Conservation (phyloP, 2,113 vertebrate species). For the Paradoxurus hermaphroditus region DNA sequence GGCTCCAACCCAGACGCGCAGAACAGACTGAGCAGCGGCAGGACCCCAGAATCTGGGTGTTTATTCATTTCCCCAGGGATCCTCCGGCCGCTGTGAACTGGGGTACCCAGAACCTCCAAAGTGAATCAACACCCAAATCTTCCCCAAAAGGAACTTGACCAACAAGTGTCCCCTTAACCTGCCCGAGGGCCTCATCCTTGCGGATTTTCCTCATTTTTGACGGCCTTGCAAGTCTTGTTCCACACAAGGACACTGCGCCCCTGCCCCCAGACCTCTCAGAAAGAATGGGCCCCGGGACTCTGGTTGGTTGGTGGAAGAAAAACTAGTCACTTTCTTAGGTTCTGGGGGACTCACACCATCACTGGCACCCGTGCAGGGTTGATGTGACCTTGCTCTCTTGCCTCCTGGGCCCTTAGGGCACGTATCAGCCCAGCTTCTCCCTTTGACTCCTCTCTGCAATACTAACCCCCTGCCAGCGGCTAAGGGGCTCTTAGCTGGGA, state of each 20-base stretch:
- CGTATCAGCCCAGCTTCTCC: neutral
- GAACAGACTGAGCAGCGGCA: neutral
- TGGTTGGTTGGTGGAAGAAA: accelerated
- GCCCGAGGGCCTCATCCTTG: neutral
- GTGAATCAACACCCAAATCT: neutral
- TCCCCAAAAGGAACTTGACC: neutral
- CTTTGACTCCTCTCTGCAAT: neutral
- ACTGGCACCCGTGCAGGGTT: accelerated
- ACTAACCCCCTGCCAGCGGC: accelerated
- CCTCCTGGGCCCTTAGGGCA: accelerated
- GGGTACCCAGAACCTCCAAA: neutral
- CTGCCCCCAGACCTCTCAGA: neutral
- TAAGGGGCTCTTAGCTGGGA: neutral
- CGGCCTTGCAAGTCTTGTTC: too few species aligned
- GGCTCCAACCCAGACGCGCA: neutral
- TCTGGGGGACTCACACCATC: neutral
- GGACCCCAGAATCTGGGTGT: neutral
- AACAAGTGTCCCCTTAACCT: neutral
- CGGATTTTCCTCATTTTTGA: neutral
- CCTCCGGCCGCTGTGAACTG: neutral
- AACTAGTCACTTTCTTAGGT: neutral
- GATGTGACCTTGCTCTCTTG: neutral
- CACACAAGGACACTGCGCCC: too few species aligned
- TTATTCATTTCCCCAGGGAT: neutral
- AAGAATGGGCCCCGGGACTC: neutral